Evolutionary conservation across 1,140 invertebrate genomes (phyloP), one percentile per base, ranked within the genome.

Genomic region (Musca domestica): DNA sequence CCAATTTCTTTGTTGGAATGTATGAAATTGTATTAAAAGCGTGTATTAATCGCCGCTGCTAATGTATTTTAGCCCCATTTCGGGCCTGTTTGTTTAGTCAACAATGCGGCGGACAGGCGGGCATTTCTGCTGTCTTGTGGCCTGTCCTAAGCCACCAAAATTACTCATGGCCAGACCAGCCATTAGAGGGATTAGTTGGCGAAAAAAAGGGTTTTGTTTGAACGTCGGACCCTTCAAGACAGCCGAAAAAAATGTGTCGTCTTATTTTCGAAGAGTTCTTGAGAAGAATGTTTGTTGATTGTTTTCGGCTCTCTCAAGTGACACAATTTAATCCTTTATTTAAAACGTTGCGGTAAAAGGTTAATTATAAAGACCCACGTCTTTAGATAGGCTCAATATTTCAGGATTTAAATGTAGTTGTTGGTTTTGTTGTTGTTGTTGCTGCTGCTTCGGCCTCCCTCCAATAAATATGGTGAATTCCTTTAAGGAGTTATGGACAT

Each of bases 11-110:
- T 58, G 17, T 61, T 12, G 19, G 27, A 61, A 61, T 34, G 56
- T 61, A 27, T 61, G 20, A 61, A 61, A 17, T 61, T 61, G 19
- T 61, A 41, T 61, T 61, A 61, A 61, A 61, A 61, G 27, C 41
- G n/a, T 61, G 34, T 41, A 61, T 61, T 61, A 61, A 61, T 61
- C 56, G 56, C 19, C 34, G 41, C 34, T 61, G 56, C 56, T 61
- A 61, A 61, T 61, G 30, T 61, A 41, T 61, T 58, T 58, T 30
- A n/a, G 23, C 23, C 27, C 27, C 15, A 58, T 58, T 58, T 58
- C 9, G 6, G 22, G 27, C 27, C 41, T 19, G 27, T 27, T 25
- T 58, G 19, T 54, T 22, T 54, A 22, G 19, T 30, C 25, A 30
- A n/a, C 27, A 51, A 51, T 6, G 14, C n/a, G 0, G 48, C 14